Percentiles rank a stretch among this genome's conserved stretches.
These are phyloP conservation scores for Sinocyclocheilus anophthalmus DNA, from an alignment of 2,113 vertebrate genomes.

Conservation along the genomic window DNA sequence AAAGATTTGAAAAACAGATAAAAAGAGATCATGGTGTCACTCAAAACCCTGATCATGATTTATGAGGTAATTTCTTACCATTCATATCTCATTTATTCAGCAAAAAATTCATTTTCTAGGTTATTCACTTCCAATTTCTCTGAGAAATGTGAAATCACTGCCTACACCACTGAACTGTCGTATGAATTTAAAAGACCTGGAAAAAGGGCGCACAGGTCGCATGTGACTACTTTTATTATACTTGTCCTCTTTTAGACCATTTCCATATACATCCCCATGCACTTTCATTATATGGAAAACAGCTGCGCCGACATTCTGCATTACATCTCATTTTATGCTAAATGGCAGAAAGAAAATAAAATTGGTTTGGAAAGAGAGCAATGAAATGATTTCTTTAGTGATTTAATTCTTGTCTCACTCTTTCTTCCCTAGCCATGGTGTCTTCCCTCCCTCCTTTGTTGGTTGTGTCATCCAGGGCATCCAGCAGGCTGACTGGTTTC, in stretches of 20 bases:
- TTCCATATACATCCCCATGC: not conserved
- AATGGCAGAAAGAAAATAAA: not conserved
- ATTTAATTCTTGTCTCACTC: conserved; percentile 68
- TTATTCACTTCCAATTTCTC: conserved; percentile 6
- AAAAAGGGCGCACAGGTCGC: not conserved
- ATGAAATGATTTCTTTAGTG: not conserved
- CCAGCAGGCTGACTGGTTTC: conserved; percentile 76
- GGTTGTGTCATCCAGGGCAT: conserved; percentile 84
- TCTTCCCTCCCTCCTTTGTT: conserved; percentile 49
- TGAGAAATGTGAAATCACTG: not conserved
- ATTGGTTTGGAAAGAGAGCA: not conserved
- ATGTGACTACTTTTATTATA: not conserved
- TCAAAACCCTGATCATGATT: not conserved
- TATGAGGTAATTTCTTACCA: not conserved
- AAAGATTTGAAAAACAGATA: not conserved
- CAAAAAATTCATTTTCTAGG: conserved; percentile 12
- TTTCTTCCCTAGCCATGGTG: conserved; percentile 65
- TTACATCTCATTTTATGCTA: not conserved
- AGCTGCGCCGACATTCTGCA: not conserved
- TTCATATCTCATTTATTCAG: not conserved
- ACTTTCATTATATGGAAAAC: not conserved
- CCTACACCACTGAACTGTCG: not conserved
- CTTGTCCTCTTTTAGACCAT: not conserved
- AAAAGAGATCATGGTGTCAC: conserved; percentile 7
- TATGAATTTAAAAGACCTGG: not conserved